Percentiles rank a stretch among this genome's conserved stretches.
Conservation (phyloP, 2,888 invertebrate genomes). For the Drosophila fungiperda region DNA sequence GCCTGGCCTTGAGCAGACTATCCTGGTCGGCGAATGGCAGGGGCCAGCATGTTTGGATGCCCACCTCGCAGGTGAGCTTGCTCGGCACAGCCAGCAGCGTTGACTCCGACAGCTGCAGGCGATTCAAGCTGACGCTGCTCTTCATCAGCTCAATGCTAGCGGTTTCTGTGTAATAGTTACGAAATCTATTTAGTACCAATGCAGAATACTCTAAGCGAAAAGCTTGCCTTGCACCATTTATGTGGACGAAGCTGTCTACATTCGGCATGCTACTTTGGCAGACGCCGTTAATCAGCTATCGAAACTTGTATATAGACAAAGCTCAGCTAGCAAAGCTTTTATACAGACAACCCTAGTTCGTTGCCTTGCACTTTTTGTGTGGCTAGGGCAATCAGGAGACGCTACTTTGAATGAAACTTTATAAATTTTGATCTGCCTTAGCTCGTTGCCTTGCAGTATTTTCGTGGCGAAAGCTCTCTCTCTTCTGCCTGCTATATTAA, state of each 20-base stretch:
- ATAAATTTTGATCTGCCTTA: background rate
- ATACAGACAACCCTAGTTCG: background rate
- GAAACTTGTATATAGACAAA: background rate
- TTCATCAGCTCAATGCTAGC: slow-evolving; percentile 18
- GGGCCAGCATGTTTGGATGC: slow-evolving; percentile 49
- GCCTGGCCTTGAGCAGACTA: background rate
- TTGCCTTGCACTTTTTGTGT: background rate
- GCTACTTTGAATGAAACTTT: too few species aligned
- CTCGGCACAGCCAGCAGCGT: slow-evolving; percentile 31
- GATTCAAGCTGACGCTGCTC: slow-evolving; percentile 34
- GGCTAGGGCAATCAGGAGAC: too few species aligned
- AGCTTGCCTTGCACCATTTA: background rate
- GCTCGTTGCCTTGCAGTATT: background rate
- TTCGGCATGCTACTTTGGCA: background rate
- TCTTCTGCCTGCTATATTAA: background rate
- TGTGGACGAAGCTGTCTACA: background rate
- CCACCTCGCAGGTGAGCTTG: slow-evolving; percentile 43
- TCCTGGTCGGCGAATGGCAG: background rate
- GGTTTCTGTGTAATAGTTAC: slow-evolving; percentile 12
- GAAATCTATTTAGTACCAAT: background rate
- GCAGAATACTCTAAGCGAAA: background rate
- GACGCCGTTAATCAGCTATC: background rate
- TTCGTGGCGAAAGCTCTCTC: background rate
- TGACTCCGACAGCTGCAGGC: slow-evolving; percentile 44
- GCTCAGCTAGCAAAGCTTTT: background rate